A percentile compares a stretch with the other conserved stretches of the same genome.
Evolutionary conservation across 2,113 vertebrate genomes (phyloP).

Genomic region (Panthera tigris): DNA sequence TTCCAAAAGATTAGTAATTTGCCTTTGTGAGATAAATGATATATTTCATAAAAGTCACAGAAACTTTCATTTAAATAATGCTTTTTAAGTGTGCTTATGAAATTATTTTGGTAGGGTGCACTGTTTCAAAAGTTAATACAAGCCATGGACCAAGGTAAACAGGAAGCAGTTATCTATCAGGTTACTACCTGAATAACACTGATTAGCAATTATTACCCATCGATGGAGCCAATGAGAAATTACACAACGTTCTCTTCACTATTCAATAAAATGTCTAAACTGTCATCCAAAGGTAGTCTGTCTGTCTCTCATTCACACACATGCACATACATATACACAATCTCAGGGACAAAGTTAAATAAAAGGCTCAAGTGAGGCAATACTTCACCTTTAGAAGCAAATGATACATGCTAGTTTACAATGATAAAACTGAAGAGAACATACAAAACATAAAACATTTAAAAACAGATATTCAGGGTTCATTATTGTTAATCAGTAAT

Average conservation of each 20-base stretch:
- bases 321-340: background rate
- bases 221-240: background rate
- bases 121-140: background rate
- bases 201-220: background rate
- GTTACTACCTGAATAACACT: background rate
- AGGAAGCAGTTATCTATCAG: background rate
- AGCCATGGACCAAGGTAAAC: background rate
- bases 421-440: conserved; percentile 3
- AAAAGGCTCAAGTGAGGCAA: background rate
- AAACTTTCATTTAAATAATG: conserved; percentile 39
- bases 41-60: conserved; percentile 19
- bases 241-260: background rate
- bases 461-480: conserved; percentile 19
- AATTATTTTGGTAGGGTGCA: background rate
- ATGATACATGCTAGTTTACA: background rate
- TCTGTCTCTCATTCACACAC: background rate
- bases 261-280: background rate
- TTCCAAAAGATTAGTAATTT: conserved; percentile 84
- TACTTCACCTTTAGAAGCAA: conserved; percentile 32
- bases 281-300: background rate
- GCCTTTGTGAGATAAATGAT: conserved; percentile 83
- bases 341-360: background rate
- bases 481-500: background rate
- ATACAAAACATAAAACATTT: background rate
- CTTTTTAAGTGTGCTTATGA: conserved; percentile 21